Conservation (phyloP, 2,113 vertebrate species). For the Chamaetylas fuelleborni region DNA sequence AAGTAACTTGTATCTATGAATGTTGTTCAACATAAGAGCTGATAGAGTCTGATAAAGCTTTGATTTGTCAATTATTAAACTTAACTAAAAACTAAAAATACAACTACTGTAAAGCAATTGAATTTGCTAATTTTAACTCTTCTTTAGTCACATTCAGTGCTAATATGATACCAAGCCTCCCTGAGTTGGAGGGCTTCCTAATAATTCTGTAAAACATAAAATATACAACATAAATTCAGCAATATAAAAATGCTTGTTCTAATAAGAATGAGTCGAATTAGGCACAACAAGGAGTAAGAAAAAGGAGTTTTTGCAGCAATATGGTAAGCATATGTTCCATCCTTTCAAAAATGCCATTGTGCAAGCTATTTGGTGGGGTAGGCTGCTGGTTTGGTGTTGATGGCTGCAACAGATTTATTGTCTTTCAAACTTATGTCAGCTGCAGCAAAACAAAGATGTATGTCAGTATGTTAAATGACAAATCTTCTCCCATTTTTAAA, state of each 20-base stretch:
- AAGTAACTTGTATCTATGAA: not conserved
- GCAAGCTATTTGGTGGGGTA: not conserved
- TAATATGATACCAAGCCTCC: not conserved
- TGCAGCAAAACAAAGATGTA: conserved; percentile 45
- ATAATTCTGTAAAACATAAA: not conserved
- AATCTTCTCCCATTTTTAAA: conserved; percentile 20
- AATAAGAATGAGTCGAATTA: not conserved
- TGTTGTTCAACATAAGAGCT: not conserved
- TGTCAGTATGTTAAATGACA: conserved; percentile 20
- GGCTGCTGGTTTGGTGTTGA: conserved; percentile 35
- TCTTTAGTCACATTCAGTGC: not conserved
- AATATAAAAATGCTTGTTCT: not conserved
- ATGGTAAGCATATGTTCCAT: not conserved
- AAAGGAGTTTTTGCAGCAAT: not conserved
- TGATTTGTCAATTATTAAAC: not conserved
- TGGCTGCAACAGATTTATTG: conserved; percentile 13
- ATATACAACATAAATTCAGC: not conserved
- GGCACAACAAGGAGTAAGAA: not conserved
- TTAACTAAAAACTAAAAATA: not conserved
- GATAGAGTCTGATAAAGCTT: not conserved
- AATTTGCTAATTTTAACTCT: not conserved
- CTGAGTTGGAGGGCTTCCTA: not conserved
- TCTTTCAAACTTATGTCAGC: conserved; percentile 38
- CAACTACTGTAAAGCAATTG: not conserved
- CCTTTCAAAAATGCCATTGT: conserved; percentile 27